Conservation (phyloP, 2,888 invertebrate genomes). For the Chirona hameri region DNA sequence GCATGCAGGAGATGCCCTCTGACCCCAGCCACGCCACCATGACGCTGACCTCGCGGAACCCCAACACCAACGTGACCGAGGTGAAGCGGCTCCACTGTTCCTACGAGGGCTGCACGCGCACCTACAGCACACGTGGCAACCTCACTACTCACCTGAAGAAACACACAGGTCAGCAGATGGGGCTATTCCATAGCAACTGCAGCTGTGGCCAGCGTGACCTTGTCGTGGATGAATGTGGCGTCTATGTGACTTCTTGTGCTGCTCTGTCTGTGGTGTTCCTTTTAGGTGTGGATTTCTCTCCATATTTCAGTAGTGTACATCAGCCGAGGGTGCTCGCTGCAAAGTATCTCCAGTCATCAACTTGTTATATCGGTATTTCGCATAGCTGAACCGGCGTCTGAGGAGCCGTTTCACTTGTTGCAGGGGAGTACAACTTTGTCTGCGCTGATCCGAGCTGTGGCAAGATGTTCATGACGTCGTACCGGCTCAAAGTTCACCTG, state of each 20-base stretch:
- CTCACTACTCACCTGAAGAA: slow-evolving; percentile 92
- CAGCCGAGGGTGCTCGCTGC: too few relatives aligned
- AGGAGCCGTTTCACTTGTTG: slow-evolving; percentile 42
- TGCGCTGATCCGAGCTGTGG: slow-evolving; percentile 82
- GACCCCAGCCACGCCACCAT: slow-evolving; percentile 7
- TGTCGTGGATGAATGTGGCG: too few relatives aligned
- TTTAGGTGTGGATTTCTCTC: too few relatives aligned
- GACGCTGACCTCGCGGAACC: slow-evolving; percentile 1
- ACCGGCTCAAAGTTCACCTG: slow-evolving; percentile 90
- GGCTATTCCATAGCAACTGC: too few relatives aligned
- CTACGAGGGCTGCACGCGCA: slow-evolving; percentile 79
- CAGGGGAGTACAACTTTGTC: slow-evolving; percentile 91
- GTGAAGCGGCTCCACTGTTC: slow-evolving; percentile 66
- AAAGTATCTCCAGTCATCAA: too few relatives aligned
- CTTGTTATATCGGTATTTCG: too few relatives aligned
- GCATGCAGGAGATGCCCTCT: background rate
- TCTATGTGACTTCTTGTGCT: too few relatives aligned
- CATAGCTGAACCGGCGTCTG: too few relatives aligned
- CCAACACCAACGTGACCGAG: background rate
- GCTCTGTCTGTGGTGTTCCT: too few relatives aligned
- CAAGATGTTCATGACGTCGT: slow-evolving; percentile 90
- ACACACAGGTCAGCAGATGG: slow-evolving; percentile 86
- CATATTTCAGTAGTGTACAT: too few relatives aligned
- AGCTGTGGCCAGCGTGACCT: too few relatives aligned
- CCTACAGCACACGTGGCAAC: slow-evolving; percentile 91